phyloP scores from a whole-genome alignment of 1,140 invertebrate species.

The Pachyrhynchus sulphureomaculatus region DNA sequence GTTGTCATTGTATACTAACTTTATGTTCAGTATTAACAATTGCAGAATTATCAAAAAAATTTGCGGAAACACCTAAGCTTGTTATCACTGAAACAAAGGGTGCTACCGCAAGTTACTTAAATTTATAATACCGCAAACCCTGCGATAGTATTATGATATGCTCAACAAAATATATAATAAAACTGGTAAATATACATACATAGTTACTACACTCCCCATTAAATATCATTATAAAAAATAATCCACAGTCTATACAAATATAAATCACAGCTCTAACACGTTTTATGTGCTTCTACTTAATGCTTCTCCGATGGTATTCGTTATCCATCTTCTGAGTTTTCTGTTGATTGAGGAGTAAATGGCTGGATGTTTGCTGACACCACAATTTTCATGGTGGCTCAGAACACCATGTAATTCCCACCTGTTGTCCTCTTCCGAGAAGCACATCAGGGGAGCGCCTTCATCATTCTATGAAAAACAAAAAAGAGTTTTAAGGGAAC shows the following conservation, averaged over 20 bases:
- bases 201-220: no score
- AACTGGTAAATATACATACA: no score
- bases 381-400: constrained; percentile 62
- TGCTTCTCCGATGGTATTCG: constrained; percentile 46
- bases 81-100: no score
- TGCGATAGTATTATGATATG: no score
- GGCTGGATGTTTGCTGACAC: constrained; percentile 58
- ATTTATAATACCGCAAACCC: no score
- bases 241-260: constrained; percentile 24
- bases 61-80: no score
- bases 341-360: constrained; percentile 55
- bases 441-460: constrained; percentile 65
- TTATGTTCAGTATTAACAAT: no score
- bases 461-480: constrained; percentile 61
- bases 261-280: constrained; percentile 6
- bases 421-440: constrained; percentile 53
- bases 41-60: no score
- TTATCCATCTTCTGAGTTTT: constrained; percentile 47
- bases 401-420: constrained; percentile 65
- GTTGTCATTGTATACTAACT: no score
- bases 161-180: no score
- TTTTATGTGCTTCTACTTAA: constrained; percentile 9
- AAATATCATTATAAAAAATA: background rate
- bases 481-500: no score
- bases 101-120: no score